A percentile compares a stretch with the other conserved stretches of the same genome.
phyloP scores from a whole-genome alignment of 2,888 invertebrate genomes.

The Ophion costatus region DNA sequence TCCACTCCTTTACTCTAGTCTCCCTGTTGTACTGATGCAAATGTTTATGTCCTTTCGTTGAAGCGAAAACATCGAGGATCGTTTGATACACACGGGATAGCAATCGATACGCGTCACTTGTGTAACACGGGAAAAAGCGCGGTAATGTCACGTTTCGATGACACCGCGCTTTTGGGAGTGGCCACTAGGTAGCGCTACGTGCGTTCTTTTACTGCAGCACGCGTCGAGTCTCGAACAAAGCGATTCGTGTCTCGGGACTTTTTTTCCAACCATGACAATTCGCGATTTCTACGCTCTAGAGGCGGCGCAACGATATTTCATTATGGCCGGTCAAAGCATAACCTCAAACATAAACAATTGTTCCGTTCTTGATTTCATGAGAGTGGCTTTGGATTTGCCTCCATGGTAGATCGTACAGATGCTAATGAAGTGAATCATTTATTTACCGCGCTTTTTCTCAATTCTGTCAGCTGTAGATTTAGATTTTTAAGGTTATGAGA shows the following conservation, averaged over 20 bases:
- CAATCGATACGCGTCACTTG: background rate
- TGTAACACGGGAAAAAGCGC: background rate
- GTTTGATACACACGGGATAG: background rate
- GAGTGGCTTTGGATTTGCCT: no score
- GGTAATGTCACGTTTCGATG: background rate
- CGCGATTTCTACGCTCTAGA: no score
- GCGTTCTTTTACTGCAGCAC: conserved; percentile 11
- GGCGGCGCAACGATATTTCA: no score
- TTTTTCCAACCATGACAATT: background rate
- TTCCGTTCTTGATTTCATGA: no score
- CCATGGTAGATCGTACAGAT: no score
- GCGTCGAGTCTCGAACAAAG: background rate
- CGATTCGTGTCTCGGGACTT: background rate
- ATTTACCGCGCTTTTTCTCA: no score
- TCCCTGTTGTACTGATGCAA: background rate
- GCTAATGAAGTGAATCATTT: no score
- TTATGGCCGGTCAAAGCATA: no score
- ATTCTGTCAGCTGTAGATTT: no score
- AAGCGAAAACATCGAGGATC: background rate
- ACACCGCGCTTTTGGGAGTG: conserved; percentile 1
- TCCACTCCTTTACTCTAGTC: no score
- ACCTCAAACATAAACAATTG: no score
- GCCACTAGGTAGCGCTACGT: conserved; percentile 24
- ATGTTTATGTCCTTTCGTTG: background rate
- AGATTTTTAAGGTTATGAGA: no score